Base-by-base conservation (phyloP, 2,113 vertebrate genomes). In the Oncorhynchus tshawytscha region DNA sequence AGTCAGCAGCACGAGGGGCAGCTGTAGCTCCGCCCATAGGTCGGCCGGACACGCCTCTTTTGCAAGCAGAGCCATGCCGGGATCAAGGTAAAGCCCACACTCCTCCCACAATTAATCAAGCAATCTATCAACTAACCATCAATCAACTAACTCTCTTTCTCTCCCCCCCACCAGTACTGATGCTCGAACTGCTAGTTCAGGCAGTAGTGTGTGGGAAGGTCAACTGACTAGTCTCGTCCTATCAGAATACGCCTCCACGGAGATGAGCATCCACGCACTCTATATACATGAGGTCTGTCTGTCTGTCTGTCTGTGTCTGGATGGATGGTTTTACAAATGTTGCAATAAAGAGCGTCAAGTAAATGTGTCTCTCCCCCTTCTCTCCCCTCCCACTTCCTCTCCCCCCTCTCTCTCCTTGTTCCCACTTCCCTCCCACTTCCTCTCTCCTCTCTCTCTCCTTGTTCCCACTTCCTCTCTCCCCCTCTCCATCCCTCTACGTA, bases 201-300 rank as follows among this genome's bases (percentile, higher is more conserved):
- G 97, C 64, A 99, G 97, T 92, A 99, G 97, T 0, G 95, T 94
- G 13, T 99, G 97, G 97, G 97, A 99, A 87, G 96, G 96, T 70
- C 97, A 98, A 64, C 91, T 98, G 29, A 96, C 96, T 87, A 99
- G 97, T 91, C 88, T 97, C 89, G 93, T 98, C 81, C 91, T 99
- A 64, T 99, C 97, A 0, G 98, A 99, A 82, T 99, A 97, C 0
- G 97, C 98, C 9, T 98, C 97, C 68, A 99, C 96, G 0, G 97
- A 99, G 89, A 99, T 99, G 97, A 99, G 98, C 89, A 94, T 99
- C 73, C 98, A 99, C 0, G 97, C 97, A 2, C 92, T 99, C 85
- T 98, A 97, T 85, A 98, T 99, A 92, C 98, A 99, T 0, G 97
- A 99, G 95, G 98, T 98, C 48, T 54, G 7, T 27, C 18, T 67